Evolutionary conservation across 2,797 vertebrate species (phyloP).

Genomic region (Triplophysa yarkandensis): DNA sequence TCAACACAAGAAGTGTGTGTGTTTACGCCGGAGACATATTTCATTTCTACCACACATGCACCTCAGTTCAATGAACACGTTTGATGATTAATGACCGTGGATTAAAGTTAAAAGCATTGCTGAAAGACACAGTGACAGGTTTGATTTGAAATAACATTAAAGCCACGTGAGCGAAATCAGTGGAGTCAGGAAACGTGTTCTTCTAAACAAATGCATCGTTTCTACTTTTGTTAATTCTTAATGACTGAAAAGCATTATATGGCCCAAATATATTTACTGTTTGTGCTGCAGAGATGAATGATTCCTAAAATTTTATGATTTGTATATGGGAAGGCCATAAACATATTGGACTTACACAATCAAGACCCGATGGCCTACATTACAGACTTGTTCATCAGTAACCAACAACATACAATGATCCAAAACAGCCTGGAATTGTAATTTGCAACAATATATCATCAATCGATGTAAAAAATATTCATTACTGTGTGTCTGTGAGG

Average conservation of each 20-base stretch:
- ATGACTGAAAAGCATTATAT: too few relatives aligned
- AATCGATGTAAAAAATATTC: too few relatives aligned
- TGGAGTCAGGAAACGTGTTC: background rate
- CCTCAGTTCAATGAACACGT: constrained; percentile 8
- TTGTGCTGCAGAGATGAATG: too few relatives aligned
- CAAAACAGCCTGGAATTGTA: too few relatives aligned
- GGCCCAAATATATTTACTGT: background rate
- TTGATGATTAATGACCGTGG: background rate
- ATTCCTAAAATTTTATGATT: too few relatives aligned
- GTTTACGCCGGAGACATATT: constrained; percentile 8
- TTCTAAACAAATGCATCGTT: background rate
- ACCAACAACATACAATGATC: too few relatives aligned
- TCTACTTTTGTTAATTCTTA: background rate
- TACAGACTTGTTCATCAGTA: too few relatives aligned
- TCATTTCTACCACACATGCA: background rate
- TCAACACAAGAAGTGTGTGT: constrained; percentile 10
- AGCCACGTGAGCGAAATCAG: background rate
- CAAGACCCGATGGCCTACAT: too few relatives aligned
- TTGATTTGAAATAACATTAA: background rate
- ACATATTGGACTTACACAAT: too few relatives aligned
- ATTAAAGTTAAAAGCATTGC: constrained; percentile 27
- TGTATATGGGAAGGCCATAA: too few relatives aligned
- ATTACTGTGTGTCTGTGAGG: too few relatives aligned
- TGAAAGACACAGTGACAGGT: constrained; percentile 3
- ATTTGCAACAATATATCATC: too few relatives aligned